Conservation (phyloP, 1,140 invertebrate species). For the Nasonia vitripennis region DNA sequence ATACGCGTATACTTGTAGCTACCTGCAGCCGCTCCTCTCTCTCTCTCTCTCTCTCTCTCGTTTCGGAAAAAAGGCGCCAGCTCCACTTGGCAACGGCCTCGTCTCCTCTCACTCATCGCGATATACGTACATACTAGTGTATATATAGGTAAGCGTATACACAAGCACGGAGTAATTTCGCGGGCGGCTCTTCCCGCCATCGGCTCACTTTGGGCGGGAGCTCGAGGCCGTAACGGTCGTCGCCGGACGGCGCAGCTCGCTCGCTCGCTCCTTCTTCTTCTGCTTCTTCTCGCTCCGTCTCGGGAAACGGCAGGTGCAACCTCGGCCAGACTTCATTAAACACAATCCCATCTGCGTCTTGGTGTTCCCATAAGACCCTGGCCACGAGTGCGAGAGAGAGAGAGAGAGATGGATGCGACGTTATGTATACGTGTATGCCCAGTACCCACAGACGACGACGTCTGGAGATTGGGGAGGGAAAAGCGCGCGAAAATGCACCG, state of each 20-base stretch:
- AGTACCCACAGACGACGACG: background rate
- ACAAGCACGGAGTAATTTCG: background rate
- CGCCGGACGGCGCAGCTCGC: too few species aligned
- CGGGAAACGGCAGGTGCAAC: conserved; percentile 69
- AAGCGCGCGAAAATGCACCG: conserved; percentile 16
- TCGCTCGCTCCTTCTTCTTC: background rate
- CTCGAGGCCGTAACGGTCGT: conserved; percentile 67
- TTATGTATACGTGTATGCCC: background rate
- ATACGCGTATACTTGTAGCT: too few species aligned
- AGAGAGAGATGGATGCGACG: background rate
- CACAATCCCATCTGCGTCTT: conserved; percentile 68
- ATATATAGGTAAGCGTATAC: too few species aligned
- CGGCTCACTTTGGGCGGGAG: conserved; percentile 55
- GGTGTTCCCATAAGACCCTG: conserved; percentile 28
- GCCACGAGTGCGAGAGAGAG: background rate
- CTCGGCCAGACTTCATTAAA: conserved; percentile 69
- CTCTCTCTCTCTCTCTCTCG: too few species aligned
- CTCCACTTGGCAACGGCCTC: background rate
- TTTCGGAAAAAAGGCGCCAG: background rate
- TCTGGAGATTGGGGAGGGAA: background rate
- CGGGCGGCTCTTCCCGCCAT: conserved; percentile 58
- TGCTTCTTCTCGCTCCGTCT: conserved; percentile 16
- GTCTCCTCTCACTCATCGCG: background rate
- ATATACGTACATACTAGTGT: background rate
- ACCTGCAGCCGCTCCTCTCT: background rate